These are phyloP conservation scores for Cylindroiulus punctatus DNA, from an alignment of 2,888 invertebrate genomes.

Conservation along the genomic window DNA sequence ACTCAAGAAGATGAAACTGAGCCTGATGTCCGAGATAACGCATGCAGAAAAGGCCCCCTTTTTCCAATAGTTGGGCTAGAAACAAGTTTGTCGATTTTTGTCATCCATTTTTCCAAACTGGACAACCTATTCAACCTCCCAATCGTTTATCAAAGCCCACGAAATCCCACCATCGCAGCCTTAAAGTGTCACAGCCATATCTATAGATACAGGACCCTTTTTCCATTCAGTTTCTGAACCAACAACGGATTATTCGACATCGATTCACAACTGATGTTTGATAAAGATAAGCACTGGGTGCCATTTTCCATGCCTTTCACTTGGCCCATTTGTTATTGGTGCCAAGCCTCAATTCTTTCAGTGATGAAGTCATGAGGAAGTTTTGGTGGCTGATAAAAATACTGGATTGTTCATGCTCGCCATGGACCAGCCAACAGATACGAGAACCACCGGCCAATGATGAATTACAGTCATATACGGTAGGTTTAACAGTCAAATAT, in stretches of 20 bases:
- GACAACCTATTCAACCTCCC: conserved; percentile 51
- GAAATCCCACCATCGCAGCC: conserved; percentile 49
- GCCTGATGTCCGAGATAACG: conserved; percentile 26
- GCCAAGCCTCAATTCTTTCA: conserved; percentile 27
- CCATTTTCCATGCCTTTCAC: conserved; percentile 20
- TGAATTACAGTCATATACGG: background rate
- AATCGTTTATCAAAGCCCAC: conserved; percentile 48
- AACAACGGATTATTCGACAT: conserved; percentile 49
- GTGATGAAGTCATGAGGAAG: conserved; percentile 32
- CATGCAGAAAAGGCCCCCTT: conserved; percentile 21
- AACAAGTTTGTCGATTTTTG: conserved; percentile 46
- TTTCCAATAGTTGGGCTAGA: conserved; percentile 20
- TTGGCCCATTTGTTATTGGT: conserved; percentile 13
- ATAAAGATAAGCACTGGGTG: conserved; percentile 35
- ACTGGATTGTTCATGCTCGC: background rate
- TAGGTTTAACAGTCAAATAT: background rate
- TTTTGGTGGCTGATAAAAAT: conserved; percentile 20
- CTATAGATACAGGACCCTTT: conserved; percentile 35
- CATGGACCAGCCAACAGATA: conserved; percentile 13
- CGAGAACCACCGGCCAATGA: background rate
- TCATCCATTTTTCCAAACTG: conserved; percentile 52
- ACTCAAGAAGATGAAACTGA: conserved; percentile 12
- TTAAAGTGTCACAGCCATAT: conserved; percentile 27
- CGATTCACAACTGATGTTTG: conserved; percentile 48
- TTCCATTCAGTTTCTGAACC: conserved; percentile 43